These are phyloP conservation scores for Spodoptera frugiperda DNA, from an alignment of 1,140 invertebrate species.

Conservation along the genomic window DNA sequence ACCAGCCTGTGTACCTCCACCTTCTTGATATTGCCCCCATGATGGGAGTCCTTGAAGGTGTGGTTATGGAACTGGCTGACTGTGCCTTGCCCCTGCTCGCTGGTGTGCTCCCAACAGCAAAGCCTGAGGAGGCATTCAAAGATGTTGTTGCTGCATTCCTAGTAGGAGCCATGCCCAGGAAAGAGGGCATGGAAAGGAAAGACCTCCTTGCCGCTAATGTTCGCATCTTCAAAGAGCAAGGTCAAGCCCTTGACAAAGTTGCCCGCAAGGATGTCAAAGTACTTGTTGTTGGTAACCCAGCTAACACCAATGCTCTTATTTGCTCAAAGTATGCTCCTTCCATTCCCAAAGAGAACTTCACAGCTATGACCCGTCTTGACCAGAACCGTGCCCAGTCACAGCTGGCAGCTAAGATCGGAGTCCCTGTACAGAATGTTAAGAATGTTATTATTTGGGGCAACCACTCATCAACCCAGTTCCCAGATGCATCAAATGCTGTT, in stretches of 20 bases:
- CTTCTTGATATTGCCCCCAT: constrained; percentile 98
- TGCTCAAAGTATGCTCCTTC: constrained; percentile 98
- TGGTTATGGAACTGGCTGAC: constrained; percentile 98
- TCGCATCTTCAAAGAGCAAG: constrained; percentile 99
- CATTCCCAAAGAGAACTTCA: constrained; percentile 98
- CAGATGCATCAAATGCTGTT: constrained; percentile 96
- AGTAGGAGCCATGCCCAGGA: constrained; percentile 99
- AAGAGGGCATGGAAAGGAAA: constrained; percentile 99
- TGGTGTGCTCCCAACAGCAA: constrained; percentile 95
- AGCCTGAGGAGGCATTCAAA: constrained; percentile 96
- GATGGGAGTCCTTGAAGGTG: constrained; percentile 97
- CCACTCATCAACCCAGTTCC: constrained; percentile 99
- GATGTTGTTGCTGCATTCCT: constrained; percentile 99
- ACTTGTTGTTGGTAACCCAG: constrained; percentile 99
- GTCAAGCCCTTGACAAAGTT: constrained; percentile 96
- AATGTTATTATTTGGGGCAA: constrained; percentile 99
- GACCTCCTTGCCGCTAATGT: constrained; percentile 98
- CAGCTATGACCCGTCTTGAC: constrained; percentile 99
- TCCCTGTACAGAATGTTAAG: constrained; percentile 91
- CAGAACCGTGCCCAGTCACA: constrained; percentile 98
- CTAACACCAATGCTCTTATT: constrained; percentile 99
- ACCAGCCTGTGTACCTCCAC: constrained; percentile 96
- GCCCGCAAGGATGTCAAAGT: constrained; percentile 97
- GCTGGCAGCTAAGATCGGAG: constrained; percentile 89
- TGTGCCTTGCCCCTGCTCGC: constrained; percentile 96